Evolutionary conservation across 1,140 invertebrate species (phyloP).

Genomic region (Saxidomus purpurata): DNA sequence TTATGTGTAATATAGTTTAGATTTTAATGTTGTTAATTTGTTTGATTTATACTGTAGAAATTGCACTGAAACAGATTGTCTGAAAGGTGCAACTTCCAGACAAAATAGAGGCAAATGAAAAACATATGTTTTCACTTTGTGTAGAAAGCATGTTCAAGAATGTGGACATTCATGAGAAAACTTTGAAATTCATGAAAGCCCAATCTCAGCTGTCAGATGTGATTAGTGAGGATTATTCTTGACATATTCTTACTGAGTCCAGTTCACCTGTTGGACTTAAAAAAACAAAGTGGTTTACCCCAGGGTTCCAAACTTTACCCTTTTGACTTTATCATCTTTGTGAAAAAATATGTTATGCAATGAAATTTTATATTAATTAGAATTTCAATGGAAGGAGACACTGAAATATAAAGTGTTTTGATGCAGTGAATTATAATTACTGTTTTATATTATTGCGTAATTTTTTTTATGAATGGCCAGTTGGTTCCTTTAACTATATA

Average conservation of each 20-base stretch:
- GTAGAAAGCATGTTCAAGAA: conserved; percentile 14
- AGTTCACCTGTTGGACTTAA: conserved; percentile 14
- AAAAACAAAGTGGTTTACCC: background rate
- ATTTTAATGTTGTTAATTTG: too few species aligned
- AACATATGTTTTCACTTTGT: conserved; percentile 22
- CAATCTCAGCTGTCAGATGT: conserved; percentile 33
- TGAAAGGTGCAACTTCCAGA: background rate
- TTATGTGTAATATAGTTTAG: too few species aligned
- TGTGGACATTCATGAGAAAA: conserved; percentile 37
- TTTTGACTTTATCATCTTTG: background rate
- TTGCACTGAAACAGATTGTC: too few species aligned
- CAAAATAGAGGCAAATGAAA: background rate
- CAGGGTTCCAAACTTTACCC: background rate
- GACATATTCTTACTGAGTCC: conserved; percentile 9
- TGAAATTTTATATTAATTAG: too few species aligned
- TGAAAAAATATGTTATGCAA: too few species aligned
- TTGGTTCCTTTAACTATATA: too few species aligned
- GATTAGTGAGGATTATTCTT: background rate
- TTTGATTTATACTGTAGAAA: too few species aligned
- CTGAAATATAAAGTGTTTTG: too few species aligned
- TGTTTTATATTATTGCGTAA: too few species aligned
- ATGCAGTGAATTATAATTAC: too few species aligned
- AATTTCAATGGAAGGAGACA: too few species aligned
- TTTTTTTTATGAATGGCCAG: too few species aligned
- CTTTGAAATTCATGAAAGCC: background rate